These are phyloP conservation scores for Ditula angustiorana DNA, from an alignment of 2,888 invertebrate genomes.

Conservation along the genomic window DNA sequence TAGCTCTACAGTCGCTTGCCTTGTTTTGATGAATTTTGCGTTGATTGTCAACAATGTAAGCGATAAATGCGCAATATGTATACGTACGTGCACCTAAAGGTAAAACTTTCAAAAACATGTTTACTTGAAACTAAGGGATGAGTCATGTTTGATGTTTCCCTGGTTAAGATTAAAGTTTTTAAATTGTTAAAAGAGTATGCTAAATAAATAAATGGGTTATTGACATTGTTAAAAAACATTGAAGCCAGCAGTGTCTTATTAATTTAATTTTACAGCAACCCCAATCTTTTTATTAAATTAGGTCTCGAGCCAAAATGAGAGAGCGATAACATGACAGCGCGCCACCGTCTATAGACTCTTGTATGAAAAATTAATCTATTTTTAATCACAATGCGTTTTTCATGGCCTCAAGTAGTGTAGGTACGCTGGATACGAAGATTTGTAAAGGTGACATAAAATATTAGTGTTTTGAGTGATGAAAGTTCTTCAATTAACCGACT, in stretches of 20 bases:
- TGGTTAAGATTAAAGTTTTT: not conserved
- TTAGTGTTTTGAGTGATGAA: too few relatives aligned
- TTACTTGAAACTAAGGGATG: conserved; percentile 13
- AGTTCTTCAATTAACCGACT: too few relatives aligned
- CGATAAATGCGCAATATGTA: not conserved
- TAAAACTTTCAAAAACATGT: conserved; percentile 27
- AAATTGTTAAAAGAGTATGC: not conserved
- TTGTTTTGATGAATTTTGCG: not conserved
- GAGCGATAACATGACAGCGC: too few relatives aligned
- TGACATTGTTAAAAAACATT: not conserved
- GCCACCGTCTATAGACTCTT: too few relatives aligned
- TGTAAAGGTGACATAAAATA: too few relatives aligned
- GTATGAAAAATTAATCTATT: too few relatives aligned
- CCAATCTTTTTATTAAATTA: too few relatives aligned
- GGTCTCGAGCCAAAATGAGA: too few relatives aligned
- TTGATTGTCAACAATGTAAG: not conserved
- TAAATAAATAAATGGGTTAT: not conserved
- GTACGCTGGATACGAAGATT: too few relatives aligned
- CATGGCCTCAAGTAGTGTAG: too few relatives aligned
- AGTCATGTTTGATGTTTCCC: conserved; percentile 13
- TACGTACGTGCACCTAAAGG: not conserved
- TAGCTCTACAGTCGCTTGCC: not conserved
- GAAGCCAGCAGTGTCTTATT: not conserved
- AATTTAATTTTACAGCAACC: too few relatives aligned
- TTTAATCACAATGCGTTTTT: too few relatives aligned